These are phyloP conservation scores for Romanogobio albipinnatus DNA, from an alignment of 2,113 vertebrate species.

Conservation along the genomic window DNA sequence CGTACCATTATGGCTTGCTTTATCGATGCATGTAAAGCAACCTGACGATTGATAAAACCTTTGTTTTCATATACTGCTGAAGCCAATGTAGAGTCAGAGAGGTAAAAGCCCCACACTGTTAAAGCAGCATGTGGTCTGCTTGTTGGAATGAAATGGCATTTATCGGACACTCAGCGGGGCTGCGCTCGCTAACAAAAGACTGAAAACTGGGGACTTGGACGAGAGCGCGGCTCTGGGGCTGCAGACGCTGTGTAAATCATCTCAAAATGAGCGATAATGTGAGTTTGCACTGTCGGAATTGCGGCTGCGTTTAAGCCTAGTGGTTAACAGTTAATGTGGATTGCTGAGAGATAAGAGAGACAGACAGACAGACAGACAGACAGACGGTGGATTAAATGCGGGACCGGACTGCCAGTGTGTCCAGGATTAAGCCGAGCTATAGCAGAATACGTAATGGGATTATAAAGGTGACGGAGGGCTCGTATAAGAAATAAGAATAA, in stretches of 20 bases:
- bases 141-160: slow-evolving; percentile 51
- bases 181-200: slow-evolving; percentile 59
- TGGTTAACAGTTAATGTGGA: slow-evolving; percentile 48
- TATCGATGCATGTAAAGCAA: slow-evolving; percentile 14
- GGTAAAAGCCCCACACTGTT: slow-evolving; percentile 18
- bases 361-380: slow-evolving; percentile 41
- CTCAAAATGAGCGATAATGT: slow-evolving; percentile 41
- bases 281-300: slow-evolving; percentile 32
- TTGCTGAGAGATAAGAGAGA: slow-evolving; percentile 39
- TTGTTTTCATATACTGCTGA: slow-evolving; percentile 34
- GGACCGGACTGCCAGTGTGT: slow-evolving; percentile 59
- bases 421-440: slow-evolving; percentile 65
- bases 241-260: slow-evolving; percentile 45
- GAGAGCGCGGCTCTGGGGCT: slow-evolving; percentile 16
- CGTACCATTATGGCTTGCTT: not conserved
- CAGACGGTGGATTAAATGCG: slow-evolving; percentile 55
- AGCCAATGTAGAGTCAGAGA: slow-evolving; percentile 31
- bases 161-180: slow-evolving; percentile 51
- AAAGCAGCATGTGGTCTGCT: slow-evolving; percentile 50
- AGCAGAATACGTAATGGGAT: slow-evolving; percentile 69
- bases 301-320: not conserved
- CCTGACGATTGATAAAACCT: slow-evolving; percentile 33
- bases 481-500: not conserved
- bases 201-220: slow-evolving; percentile 9
- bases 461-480: slow-evolving; percentile 60